Percentiles rank a stretch among this genome's conserved stretches.
phyloP scores from a whole-genome alignment of 2,113 vertebrate species.

The Poeciliopsis prolifica region DNA sequence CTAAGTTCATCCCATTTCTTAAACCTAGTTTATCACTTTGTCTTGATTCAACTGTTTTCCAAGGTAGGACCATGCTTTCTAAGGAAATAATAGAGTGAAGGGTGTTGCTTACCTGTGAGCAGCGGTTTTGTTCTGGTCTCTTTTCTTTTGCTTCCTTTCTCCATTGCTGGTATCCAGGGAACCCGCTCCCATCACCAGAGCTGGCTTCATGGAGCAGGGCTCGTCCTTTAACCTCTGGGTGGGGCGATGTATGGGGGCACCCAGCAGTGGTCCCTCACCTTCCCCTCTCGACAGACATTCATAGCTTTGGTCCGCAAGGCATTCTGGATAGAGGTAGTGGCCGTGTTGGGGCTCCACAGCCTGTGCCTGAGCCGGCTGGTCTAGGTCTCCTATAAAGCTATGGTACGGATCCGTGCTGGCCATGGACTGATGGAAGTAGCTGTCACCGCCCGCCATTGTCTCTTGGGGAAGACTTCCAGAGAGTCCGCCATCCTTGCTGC shows the following conservation, averaged over 20 bases:
- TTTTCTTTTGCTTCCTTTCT: constrained; percentile 92
- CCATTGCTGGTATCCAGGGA: constrained; percentile 59
- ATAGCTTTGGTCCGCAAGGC: constrained; percentile 82
- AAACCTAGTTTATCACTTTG: too few species aligned
- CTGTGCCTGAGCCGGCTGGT: constrained; percentile 75
- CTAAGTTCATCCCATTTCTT: too few species aligned
- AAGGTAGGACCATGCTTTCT: background rate
- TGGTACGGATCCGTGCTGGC: constrained; percentile 79
- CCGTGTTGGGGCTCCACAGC: constrained; percentile 77
- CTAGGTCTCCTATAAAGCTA: constrained; percentile 81
- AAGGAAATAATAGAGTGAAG: too few species aligned
- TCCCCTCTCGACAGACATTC: constrained; percentile 83
- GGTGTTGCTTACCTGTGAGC: constrained; percentile 82
- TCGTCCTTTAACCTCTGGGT: constrained; percentile 79
- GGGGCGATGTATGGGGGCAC: constrained; percentile 75
- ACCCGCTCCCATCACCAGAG: constrained; percentile 62
- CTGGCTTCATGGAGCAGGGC: constrained; percentile 70
- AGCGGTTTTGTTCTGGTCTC: constrained; percentile 93
- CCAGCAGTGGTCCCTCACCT: constrained; percentile 73
- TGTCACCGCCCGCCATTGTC: constrained; percentile 72
- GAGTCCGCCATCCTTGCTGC: constrained; percentile 77
- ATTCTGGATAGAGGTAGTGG: constrained; percentile 84
- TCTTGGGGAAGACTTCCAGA: constrained; percentile 74
- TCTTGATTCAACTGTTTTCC: too few species aligned
- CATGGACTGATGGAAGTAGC: constrained; percentile 79